Percentiles rank a stretch among this genome's conserved stretches.
Conservation (phyloP, 2,888 invertebrate genomes). For the Netelia inedita region DNA sequence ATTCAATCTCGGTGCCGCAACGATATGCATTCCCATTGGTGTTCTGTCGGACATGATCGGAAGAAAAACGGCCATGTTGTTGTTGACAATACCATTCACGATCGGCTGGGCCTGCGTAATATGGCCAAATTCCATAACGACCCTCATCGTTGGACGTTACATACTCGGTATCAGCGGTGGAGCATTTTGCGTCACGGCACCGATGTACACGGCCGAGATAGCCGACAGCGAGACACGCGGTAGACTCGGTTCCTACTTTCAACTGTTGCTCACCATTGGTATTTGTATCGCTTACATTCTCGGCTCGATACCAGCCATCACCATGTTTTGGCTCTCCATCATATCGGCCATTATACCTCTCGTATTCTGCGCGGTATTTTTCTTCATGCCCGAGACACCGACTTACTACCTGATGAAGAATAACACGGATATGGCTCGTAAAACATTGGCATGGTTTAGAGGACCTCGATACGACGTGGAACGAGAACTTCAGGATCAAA, state of each 20-base stretch:
- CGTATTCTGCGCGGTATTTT: conserved; percentile 89
- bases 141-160: conserved; percentile 89
- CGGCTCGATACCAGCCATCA: conserved; percentile 86
- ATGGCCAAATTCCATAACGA: conserved; percentile 88
- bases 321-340: conserved; percentile 88
- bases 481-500: conserved; percentile 88
- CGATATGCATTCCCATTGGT: conserved; percentile 91
- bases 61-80: conserved; percentile 89
- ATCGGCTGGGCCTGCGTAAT: conserved; percentile 91
- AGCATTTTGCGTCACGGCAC: conserved; percentile 93
- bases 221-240: conserved; percentile 94
- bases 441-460: conserved; percentile 90
- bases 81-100: conserved; percentile 89
- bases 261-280: conserved; percentile 93
- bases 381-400: conserved; percentile 96
- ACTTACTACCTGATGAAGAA: conserved; percentile 89
- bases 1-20: conserved; percentile 90
- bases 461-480: conserved; percentile 90
- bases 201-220: conserved; percentile 95
- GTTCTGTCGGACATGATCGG: conserved; percentile 89
- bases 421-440: conserved; percentile 88
- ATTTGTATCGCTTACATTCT: conserved; percentile 92
- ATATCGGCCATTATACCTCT: conserved; percentile 90
- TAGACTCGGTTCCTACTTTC: conserved; percentile 94
- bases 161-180: conserved; percentile 92